Evolutionary conservation across 2,797 vertebrate genomes (phyloP).

Genomic region (Okamejei kenojei): DNA sequence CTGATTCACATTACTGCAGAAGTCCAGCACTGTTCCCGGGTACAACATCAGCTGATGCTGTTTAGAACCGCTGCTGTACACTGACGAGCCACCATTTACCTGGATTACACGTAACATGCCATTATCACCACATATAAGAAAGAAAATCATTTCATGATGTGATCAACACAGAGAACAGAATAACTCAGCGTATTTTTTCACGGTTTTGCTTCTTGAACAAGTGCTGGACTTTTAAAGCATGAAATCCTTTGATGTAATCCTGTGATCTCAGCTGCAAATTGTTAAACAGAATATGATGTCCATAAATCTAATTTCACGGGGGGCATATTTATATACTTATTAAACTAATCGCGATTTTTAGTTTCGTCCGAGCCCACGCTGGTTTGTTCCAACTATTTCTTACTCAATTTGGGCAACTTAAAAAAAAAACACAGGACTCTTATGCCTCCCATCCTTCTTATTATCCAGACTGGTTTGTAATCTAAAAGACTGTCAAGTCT

Average conservation of each 20-base stretch:
- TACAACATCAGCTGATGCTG: neutral
- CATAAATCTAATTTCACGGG: neutral
- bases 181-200: neutral
- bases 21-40: neutral
- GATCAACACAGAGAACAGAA: neutral
- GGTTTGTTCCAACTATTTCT: neutral
- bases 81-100: neutral
- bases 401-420: neutral
- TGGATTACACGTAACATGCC: neutral
- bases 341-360: conserved; percentile 27
- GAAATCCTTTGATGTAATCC: conserved; percentile 33
- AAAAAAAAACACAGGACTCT: neutral
- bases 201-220: neutral
- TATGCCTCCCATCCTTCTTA: neutral
- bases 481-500: conserved; percentile 9
- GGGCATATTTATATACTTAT: conserved; percentile 17
- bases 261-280: conserved; percentile 37
- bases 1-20: neutral
- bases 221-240: neutral
- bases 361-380: neutral
- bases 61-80: neutral
- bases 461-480: conserved; percentile 28
- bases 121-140: neutral
- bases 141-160: neutral
- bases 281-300: conserved; percentile 10